Percentiles rank a stretch among this genome's conserved stretches.
Conservation (phyloP, 2,797 vertebrate genomes). For the Pteronotus mesoamericanus region DNA sequence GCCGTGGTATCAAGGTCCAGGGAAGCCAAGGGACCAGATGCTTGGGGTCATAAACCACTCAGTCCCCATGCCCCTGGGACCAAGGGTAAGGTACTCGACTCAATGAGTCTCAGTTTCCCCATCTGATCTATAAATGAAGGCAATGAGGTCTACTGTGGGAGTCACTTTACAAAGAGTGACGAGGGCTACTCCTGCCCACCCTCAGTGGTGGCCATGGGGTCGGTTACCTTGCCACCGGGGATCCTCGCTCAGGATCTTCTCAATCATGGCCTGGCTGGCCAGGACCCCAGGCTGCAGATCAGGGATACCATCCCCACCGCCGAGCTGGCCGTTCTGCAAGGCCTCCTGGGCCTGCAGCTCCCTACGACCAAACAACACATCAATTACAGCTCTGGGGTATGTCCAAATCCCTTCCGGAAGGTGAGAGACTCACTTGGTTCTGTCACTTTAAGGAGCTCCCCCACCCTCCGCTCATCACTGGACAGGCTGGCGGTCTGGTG, state of each 20-base stretch:
- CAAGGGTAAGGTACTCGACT: accelerated
- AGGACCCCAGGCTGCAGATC: conserved; percentile 93
- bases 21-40: accelerated
- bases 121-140: not conserved
- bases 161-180: accelerated
- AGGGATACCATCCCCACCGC: conserved; percentile 88
- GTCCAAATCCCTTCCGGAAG: accelerated
- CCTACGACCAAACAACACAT: conserved; percentile 78
- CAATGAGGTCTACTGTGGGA: accelerated
- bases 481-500: not conserved
- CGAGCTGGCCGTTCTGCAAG: conserved; percentile 91
- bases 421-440: too few relatives aligned
- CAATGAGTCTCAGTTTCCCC: not conserved
- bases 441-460: not conserved
- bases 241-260: conserved; percentile 94
- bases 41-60: not conserved
- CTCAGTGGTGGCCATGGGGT: not conserved
- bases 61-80: not conserved
- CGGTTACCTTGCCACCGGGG: conserved; percentile 94
- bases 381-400: accelerated
- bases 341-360: conserved; percentile 96
- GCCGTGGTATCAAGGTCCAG: accelerated
- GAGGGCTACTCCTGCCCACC: not conserved
- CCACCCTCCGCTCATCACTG: not conserved
- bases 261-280: conserved; percentile 96